Evolutionary conservation across 2,888 invertebrate species (phyloP).

Genomic region (Lobophora halterata): DNA sequence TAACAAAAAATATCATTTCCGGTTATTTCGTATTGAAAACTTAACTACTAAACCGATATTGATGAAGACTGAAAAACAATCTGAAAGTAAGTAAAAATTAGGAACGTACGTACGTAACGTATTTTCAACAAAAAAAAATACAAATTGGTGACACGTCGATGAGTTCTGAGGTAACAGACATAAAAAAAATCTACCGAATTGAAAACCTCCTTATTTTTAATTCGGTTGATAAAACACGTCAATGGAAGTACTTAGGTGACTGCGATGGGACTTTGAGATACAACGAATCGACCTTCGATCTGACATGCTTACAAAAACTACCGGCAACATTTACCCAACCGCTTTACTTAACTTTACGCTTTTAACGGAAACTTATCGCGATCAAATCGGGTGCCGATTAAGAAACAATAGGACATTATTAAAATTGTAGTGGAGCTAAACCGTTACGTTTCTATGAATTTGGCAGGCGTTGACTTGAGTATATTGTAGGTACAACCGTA

Average conservation of each 20-base stretch:
- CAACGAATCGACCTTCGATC: slow-evolving; percentile 59
- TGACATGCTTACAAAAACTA: slow-evolving; percentile 58
- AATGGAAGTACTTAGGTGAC: slow-evolving; percentile 52
- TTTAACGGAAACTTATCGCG: slow-evolving; percentile 71
- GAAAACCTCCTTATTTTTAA: too few relatives aligned
- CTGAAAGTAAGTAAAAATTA: too few relatives aligned
- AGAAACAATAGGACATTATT: slow-evolving; percentile 76
- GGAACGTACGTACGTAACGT: too few relatives aligned
- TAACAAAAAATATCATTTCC: too few relatives aligned
- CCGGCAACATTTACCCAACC: slow-evolving; percentile 54
- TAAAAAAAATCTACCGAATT: too few relatives aligned
- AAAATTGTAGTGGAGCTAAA: slow-evolving; percentile 65
- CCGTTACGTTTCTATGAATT: slow-evolving; percentile 59
- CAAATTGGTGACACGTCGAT: too few relatives aligned
- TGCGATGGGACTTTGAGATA: slow-evolving; percentile 65
- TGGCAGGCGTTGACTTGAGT: slow-evolving; percentile 33
- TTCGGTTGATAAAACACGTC: slow-evolving; percentile 39
- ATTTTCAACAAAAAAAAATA: too few relatives aligned
- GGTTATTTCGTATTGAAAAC: too few relatives aligned
- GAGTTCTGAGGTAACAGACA: too few relatives aligned
- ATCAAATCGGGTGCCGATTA: slow-evolving; percentile 69
- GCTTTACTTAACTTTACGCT: slow-evolving; percentile 62
- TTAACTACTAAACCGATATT: too few relatives aligned
- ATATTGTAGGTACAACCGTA: too few relatives aligned
- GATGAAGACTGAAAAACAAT: too few relatives aligned